Evolutionary conservation across 2,797 vertebrate species (phyloP).

Genomic region (Remorina albescens): DNA sequence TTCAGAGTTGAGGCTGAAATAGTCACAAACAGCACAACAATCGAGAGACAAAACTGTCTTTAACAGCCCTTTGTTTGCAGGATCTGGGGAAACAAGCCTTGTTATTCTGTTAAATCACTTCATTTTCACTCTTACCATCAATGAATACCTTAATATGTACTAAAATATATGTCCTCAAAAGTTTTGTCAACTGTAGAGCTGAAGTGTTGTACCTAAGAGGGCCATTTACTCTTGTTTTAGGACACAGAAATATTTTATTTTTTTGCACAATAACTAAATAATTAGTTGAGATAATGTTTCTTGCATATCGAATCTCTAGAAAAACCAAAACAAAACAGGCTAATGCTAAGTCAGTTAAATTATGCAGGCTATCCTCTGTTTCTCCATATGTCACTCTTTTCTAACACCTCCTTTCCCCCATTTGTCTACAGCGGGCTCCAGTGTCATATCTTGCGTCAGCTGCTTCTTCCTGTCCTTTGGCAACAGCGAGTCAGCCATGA

Average conservation of each 20-base stretch:
- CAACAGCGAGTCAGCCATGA: constrained; percentile 98
- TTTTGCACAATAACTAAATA: neutral
- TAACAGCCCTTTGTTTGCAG: neutral
- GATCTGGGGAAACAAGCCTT: neutral
- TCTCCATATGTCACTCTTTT: constrained; percentile 3
- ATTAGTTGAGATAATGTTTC: neutral
- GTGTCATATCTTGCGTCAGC: constrained; percentile 96
- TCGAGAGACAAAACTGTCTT: neutral
- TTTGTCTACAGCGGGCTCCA: constrained; percentile 90
- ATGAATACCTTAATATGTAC: neutral
- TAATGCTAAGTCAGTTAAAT: neutral
- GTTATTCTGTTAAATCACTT: neutral
- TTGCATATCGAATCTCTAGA: no score
- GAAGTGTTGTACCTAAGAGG: neutral
- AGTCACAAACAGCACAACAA: neutral
- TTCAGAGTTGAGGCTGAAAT: neutral
- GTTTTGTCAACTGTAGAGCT: neutral
- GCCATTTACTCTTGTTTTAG: neutral
- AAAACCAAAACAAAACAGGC: neutral
- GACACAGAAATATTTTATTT: neutral
- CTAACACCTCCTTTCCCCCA: neutral
- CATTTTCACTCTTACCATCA: neutral
- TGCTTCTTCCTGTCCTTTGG: constrained; percentile 98
- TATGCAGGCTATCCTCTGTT: neutral
- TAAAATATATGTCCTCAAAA: no score